Evolutionary conservation across 2,113 vertebrate genomes (phyloP), one percentile per base, ranked within the genome.

Genomic region (Crocuta crocuta): DNA sequence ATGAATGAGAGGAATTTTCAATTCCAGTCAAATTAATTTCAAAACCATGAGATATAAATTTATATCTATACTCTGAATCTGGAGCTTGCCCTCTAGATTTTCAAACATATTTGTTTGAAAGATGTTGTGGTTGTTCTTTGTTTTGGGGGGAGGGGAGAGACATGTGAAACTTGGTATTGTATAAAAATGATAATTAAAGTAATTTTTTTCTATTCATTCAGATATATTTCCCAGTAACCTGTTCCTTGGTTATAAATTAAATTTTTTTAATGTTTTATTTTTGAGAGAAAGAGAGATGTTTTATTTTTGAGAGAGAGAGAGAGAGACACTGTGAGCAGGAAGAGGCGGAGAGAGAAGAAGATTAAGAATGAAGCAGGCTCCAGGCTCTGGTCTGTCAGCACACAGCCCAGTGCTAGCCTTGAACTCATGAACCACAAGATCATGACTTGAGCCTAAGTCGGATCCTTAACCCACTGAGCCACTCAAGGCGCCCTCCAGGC

Each of bases 1-100:
- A 95, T n/a, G 11, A 89, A 92, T 95, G 45, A 79, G 82, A 94
- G n/a, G 71, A 10, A 63, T 70, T 96, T 90, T 94, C 7, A 68
- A 33, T 96, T 90, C 48, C 78, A 73, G 39, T 89, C 48, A 89
- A 88, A 68, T 94, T 93, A 74, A 79, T 95, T 48, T 81, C 53
- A 33, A 86, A 53, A 53, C n/a, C 15, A 28, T 26, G 19, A 92
- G 19, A 78, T 74, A 43, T 81, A 28, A 66, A 58, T 97, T 95
- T 94, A 88, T 74, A 45, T 90, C 12, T 94, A 6, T 33, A 65
- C 19, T 89, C 83, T 65, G 12, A 90, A 91, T 73, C 65, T 90
- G 71, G 84, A 90, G 17, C 10, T 76, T 65, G 4, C 35, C 58
- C 53, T 96, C 7, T 50, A 82, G 31, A 96, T 86, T 94, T 76